Base-by-base conservation (phyloP, 2,888 invertebrate genomes). In the Nemotelus nigrinus region DNA sequence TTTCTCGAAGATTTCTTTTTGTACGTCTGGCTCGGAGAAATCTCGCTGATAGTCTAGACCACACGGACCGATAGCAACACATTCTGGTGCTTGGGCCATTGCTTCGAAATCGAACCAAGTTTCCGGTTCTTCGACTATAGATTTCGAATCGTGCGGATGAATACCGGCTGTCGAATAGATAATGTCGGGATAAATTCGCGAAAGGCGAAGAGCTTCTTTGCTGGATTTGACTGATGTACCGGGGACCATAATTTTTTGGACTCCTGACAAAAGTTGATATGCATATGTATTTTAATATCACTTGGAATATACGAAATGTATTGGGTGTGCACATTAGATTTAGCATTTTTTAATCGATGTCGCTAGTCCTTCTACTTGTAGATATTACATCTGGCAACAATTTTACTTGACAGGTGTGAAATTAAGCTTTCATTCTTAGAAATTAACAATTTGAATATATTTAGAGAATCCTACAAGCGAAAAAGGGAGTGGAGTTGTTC, bases 11-110 rank as follows among this genome's bases (percentile, higher is more conserved):
- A 96, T 96, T 80, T 92, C 90, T 81, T 93, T 89, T 88, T 98
- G 98, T 81, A 93, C 92, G 79, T 92, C 92, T 3, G 94, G 96
- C 83, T 96, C 95, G 6, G 97, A 97, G 88, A 97, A 97, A 87
- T 97, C 96, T 84, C 96, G 92, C 86, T 94, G 96, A 87, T 95
- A 97, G 89, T 98, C 97, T 81, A 98, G 90, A 53, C 97, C 97
- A 86, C 97, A 97, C 86, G 97, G 97, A 41, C 97, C 97, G 58
- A 97, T 91, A 2, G 97, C 97, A 48, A 97, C 97, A 87, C 97
- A 97, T 88, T 97, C 96, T 2, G 93, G 92, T 84, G 95, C 95
- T 74, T 89, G 89, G 39, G 95, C 94, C 81, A 95, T 91, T 80
- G 90, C 90, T 83, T 90, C 90, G 78, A 96, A 88, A 84, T 95